Base-by-base conservation (phyloP, 30 jellyfish, hydroid and myxozoan genomes). In the Aurelia coerulea region DNA sequence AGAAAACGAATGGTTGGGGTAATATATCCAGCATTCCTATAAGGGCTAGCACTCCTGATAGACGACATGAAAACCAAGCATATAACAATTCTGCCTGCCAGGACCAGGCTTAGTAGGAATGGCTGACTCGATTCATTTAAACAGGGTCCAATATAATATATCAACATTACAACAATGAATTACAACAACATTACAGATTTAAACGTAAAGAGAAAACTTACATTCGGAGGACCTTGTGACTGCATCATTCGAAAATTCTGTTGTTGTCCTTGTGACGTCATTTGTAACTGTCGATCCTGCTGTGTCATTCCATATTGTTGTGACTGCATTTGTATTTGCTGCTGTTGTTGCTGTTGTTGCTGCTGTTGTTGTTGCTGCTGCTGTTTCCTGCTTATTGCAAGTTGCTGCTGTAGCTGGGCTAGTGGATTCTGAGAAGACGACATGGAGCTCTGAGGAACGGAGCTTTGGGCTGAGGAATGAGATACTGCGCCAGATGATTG, bases 321-420 rank as follows among this genome's bases (percentile, higher is more conserved):
- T 53, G 84, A 56, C 34, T 84, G 93, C 84, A 84, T 69, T 56
- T 84, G 93, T 79, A 80, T 7, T 34, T 88, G 96, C 91, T 72
- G 78, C 81, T 79, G 96, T 62, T 86, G 95, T 41, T 76, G 90
- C 52, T 86, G 96, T 62, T 80, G 97, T 39, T 79, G 78, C 13
- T 69, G 76, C 23, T 87, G 96, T 39, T 84, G 92, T 76, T 65
- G 69, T 33, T 84, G 92, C 53, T 74, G 89, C 78, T 86, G 96
- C 23, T 80, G 97, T 29, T 81, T 66, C 19, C 78, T 31, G 37
- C 58, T 91, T 0, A 50, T 85, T 34, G 88, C 90, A n/a, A 85
- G 41, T 58, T 82, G 91, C 62, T 80, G 92, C 77, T 75, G 88
- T 13, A 68, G 88, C 69, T 79, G 93, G 10, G 86, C 77, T 7